Conservation (phyloP, 2,888 invertebrate species). For the Caenorhabditis sp. region DNA sequence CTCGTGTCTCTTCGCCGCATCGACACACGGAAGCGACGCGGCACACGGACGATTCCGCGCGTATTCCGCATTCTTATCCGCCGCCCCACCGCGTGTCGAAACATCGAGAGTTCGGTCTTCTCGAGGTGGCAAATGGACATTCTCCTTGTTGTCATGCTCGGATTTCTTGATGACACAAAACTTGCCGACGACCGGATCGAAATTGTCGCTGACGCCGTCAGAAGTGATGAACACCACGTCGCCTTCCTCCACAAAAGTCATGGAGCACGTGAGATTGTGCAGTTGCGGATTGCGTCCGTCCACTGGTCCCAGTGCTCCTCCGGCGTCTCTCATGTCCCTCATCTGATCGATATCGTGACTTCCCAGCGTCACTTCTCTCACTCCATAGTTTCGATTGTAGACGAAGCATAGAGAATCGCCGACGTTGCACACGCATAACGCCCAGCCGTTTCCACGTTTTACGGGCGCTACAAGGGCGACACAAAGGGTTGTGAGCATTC, state of each 20-base stretch:
- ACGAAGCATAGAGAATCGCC: constrained; percentile 94
- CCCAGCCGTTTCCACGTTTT: constrained; percentile 83
- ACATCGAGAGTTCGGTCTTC: constrained; percentile 68
- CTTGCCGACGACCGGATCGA: constrained; percentile 93
- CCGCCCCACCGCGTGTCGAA: constrained; percentile 61
- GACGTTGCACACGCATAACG: constrained; percentile 92
- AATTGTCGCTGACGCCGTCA: constrained; percentile 94
- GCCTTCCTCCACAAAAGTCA: constrained; percentile 89
- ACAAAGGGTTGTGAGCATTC: constrained; percentile 91
- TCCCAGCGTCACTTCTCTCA: constrained; percentile 86
- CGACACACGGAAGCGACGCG: constrained; percentile 87
- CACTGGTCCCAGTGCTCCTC: constrained; percentile 92
- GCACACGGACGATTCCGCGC: constrained; percentile 73
- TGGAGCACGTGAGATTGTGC: constrained; percentile 89
- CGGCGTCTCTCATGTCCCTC: constrained; percentile 92
- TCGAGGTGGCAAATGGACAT: constrained; percentile 64
- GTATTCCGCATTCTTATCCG: constrained; percentile 65
- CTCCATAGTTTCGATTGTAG: constrained; percentile 89
- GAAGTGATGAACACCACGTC: constrained; percentile 92
- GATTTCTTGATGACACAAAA: constrained; percentile 86
- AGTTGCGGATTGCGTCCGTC: constrained; percentile 91
- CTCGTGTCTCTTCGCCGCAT: constrained; percentile 88
- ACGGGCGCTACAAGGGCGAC: constrained; percentile 88
- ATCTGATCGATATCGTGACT: constrained; percentile 91
- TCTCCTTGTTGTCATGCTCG: constrained; percentile 71